A percentile compares a stretch with the other conserved stretches of the same genome.
Conservation (phyloP, 35 echinoderm and acorn worm genomes). For the Ophiothrix spiculata region DNA sequence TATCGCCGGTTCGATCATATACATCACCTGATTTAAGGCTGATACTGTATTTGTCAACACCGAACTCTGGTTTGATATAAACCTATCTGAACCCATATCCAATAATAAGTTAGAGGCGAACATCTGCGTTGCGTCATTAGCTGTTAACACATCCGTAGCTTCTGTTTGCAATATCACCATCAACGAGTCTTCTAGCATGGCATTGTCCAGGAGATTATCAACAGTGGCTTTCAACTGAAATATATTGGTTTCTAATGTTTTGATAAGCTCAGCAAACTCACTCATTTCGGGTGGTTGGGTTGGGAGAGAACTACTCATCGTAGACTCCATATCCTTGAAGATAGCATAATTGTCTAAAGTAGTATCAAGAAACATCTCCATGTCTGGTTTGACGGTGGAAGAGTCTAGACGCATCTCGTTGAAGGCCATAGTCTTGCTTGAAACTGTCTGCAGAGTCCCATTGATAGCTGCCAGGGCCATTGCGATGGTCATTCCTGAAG, state of each 20-base stretch:
- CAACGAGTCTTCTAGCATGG: not conserved
- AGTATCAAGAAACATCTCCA: conserved; percentile 36
- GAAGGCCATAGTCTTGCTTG: conserved; percentile 61
- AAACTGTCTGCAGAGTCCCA: conserved; percentile 38
- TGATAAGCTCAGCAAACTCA: not conserved
- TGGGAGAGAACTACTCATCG: not conserved
- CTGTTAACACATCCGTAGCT: not conserved
- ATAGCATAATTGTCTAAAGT: not conserved
- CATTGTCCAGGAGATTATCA: conserved; percentile 4
- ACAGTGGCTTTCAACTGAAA: conserved; percentile 25
- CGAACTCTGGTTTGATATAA: not conserved
- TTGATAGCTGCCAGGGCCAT: conserved; percentile 45
- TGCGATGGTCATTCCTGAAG: conserved; percentile 66
- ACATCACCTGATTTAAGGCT: conserved; percentile 18
- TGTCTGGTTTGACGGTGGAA: conserved; percentile 37
- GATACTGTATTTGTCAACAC: not conserved
- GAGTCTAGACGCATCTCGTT: conserved; percentile 40
- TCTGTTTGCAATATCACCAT: not conserved
- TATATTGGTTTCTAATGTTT: not conserved
- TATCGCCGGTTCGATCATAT: conserved; percentile 26
- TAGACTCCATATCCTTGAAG: not conserved
- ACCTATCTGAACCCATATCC: not conserved
- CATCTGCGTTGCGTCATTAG: not conserved
- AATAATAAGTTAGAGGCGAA: not conserved
- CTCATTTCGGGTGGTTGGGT: not conserved